A percentile compares a stretch with the other conserved stretches of the same genome.
These are phyloP conservation scores for Eriocheir sinensis DNA, from an alignment of 1,140 invertebrate species.

Conservation along the genomic window DNA sequence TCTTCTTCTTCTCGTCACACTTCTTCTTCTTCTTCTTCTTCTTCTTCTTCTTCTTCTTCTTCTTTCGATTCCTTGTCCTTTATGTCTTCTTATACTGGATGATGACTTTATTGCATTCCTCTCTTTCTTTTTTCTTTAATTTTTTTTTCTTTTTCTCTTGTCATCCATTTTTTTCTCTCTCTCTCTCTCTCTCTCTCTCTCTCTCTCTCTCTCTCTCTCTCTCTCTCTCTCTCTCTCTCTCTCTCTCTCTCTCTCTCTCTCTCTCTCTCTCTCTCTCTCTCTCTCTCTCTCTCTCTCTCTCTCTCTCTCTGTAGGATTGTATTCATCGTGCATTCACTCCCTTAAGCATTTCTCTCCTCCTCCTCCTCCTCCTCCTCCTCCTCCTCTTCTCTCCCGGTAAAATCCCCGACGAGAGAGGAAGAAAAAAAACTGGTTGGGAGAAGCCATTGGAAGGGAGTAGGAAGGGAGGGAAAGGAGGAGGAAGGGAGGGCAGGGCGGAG, in stretches of 20 bases:
- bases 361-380: too few species aligned
- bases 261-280: background rate
- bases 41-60: too few species aligned
- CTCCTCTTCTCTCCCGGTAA: background rate
- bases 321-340: too few species aligned
- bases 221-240: background rate
- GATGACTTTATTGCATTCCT: background rate
- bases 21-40: too few species aligned
- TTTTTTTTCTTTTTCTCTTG: conserved; percentile 2
- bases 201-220: too few species aligned
- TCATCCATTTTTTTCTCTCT: background rate
- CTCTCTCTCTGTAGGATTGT: background rate
- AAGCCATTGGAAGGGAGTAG: background rate
- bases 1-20: too few species aligned
- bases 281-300: too few species aligned
- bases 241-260: background rate
- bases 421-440: background rate
- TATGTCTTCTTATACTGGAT: too few species aligned
- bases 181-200: background rate
- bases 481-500: too few species aligned
- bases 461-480: too few species aligned
- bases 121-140: background rate
- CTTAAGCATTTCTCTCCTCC: too few species aligned
- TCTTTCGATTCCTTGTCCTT: background rate
- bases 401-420: background rate